Evolutionary conservation across 2,888 invertebrate species (phyloP), one percentile per base, ranked within the genome.

Genomic region (Ormyrus labotus): DNA sequence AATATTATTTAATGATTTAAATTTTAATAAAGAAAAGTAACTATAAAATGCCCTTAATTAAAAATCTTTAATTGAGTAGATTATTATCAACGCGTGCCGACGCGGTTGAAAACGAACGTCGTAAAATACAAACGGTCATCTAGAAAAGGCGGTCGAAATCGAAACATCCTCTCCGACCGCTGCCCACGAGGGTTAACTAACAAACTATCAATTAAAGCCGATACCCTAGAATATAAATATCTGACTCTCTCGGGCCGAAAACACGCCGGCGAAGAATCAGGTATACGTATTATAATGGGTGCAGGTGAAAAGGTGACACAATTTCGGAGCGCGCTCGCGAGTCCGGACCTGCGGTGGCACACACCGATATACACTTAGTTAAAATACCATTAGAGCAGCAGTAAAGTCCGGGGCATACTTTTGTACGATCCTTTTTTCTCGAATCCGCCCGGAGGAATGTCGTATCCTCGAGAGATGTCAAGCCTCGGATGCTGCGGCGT

Each of bases 311-410:
- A 71, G 71, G 50, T 58, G 71, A 78, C 51, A 68, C 72, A 55
- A 60, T 78, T 68, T 34, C 34, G 34, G 34, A 4, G 19, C 1
- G 19, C 19, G 19, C 19, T 1, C 51, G 9, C 71, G 51, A 47
- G 64, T 50, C 50, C 13, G 19, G 67, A 47, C 67, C 19, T 45
- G 63, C 55, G 6, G 63, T 51, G 47, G 68, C 55, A 6, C 48
- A 5, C 34, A 4, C 34, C 1, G 34, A 50, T 55, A 34, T 34
- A 34, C 34, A 64, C 63, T 75, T 48, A 47, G 57, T 89, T 89
- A 87, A 89, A 89, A 87, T 88, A 86, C 88, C 87, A 89, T 90
- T 89, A 89, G 87, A 85, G 84, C 82, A 85, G 84, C 82, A 86
- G 47, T 1, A 50, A 73, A 72, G 53, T 53, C 9, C 5, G 6